Conservation (phyloP, 2,888 invertebrate genomes). For the Aromia moschata region DNA sequence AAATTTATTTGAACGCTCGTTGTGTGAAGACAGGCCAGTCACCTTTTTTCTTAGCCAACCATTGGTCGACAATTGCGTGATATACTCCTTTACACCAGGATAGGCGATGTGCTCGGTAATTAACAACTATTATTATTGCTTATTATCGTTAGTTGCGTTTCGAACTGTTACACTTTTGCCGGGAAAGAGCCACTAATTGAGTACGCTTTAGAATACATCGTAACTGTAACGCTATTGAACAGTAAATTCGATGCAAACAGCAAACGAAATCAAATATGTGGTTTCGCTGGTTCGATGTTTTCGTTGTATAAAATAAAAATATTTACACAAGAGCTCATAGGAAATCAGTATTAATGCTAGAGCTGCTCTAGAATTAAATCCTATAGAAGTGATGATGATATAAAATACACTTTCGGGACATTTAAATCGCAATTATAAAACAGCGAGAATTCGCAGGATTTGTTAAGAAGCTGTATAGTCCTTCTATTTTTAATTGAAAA, state of each 20-base stretch:
- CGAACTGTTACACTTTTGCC: constrained; percentile 15
- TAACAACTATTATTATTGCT: constrained; percentile 16
- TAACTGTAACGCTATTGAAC: constrained; percentile 8
- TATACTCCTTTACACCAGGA: constrained; percentile 11
- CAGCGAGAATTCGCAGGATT: too few species aligned
- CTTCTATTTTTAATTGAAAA: too few species aligned
- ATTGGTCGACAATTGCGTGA: constrained; percentile 14
- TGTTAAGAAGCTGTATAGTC: too few species aligned
- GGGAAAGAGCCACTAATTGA: constrained; percentile 10
- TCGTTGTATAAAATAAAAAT: too few species aligned
- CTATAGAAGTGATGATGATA: too few species aligned
- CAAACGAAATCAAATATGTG: background rate
- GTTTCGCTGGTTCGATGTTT: background rate
- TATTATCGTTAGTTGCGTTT: constrained; percentile 14
- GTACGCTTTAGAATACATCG: constrained; percentile 4
- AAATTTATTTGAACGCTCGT: too few species aligned
- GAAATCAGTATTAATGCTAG: too few species aligned
- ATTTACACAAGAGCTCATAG: too few species aligned
- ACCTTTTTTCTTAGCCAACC: too few species aligned
- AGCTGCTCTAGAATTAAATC: too few species aligned
- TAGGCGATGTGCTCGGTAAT: constrained; percentile 6
- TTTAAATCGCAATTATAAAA: too few species aligned
- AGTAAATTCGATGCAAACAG: background rate
- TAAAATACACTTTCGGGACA: too few species aligned
- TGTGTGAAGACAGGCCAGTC: background rate